Evolutionary conservation across 2,797 vertebrate genomes (phyloP), one percentile per base, ranked within the genome.

Genomic region (Hyperoplus lanceolatus): DNA sequence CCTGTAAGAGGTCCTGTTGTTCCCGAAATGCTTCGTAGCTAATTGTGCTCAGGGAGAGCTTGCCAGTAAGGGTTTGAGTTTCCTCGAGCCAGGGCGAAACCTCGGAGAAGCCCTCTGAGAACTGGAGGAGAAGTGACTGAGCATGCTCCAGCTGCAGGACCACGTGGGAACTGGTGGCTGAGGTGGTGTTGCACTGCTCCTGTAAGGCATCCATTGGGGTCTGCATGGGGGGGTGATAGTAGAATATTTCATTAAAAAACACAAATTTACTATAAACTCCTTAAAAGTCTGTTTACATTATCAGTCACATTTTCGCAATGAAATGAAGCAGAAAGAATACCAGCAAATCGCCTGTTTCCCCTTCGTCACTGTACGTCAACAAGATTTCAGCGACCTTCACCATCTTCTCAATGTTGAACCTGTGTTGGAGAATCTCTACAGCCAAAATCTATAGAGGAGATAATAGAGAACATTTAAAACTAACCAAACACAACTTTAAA

Each of bases 1-100:
- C 97, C 97, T 98, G 97, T 90, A 97, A 94, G 82, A 96, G 93
- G 9, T 95, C 96, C 88, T 98, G 97, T 91, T 97, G 96, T 86
- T 96, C 96, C 89, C 92, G 88, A 89, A 97, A 96, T 69, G 95
- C 93, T 68, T 97, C 94, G 0, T 94, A 96, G 92, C 91, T 93
- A 74, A 95, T 92, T 74, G 92, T 91, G 1, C 79, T 92, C 1
- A 96, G 88, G 1, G 91, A 91, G 3, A 97, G 94, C 77, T 95
- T 95, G 9, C 80, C 89, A 41, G 94, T 91, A 2, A 94, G 87
- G 0, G 41, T 73, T 90, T 92, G 93, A 13, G 94, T 95, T 95
- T 97, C 97, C 61, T 94, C 84, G 85, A 98, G 92, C 97, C 97
- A 97, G 4, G 96, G 96, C 7, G 86, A 83, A 74, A 98, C 95